Base-by-base conservation (phyloP, 1,140 invertebrate species). In the Drosophila setifemur region DNA sequence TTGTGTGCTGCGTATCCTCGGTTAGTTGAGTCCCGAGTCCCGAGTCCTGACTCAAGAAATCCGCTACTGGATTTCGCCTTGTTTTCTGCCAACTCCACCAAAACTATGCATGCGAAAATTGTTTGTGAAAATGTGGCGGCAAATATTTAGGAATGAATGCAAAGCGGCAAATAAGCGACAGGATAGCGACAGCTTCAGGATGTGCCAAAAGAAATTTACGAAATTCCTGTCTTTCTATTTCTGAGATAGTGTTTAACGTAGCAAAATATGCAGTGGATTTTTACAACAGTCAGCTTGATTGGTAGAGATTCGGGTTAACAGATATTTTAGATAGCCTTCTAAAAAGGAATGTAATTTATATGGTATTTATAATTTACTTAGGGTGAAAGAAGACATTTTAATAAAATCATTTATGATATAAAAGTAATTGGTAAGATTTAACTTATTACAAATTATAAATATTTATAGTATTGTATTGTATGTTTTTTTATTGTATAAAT, bases 71-170 rank as follows among this genome's bases (percentile, higher is more conserved):
- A 60, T 57, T 47, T 49, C 47, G 50, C 31, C 35, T 40, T 12
- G 39, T 33, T 58, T 57, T 58, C 64, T 26, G n/a, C 12, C n/a
- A 44, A 45, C 39, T 23, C 50, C 73, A 70, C 50, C 52, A 85
- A 77, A n/a, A 73, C 57, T 83, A 78, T 85, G 70, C 74, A 67
- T 63, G 70, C 47, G 47, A 81, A 83, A 85, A 78, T 73, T 85
- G 75, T 85, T 83, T 73, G 73, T 53, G 42, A 71, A 78, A 85
- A 75, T 85, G 74, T 78, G 52, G 71, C 79, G 79, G 69, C 54
- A 83, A 83, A 83, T 83, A 74, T 85, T 83, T 67, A n/a, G 70
- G 57, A 85, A 83, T 83, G 48, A 85, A 85, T 85, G 79, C 79
- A 83, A 85, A 83, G 63, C 70, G 70, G 49, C 55, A 81, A 79